phyloP scores from a whole-genome alignment of 2,797 vertebrate genomes.

The Catamblyrhynchus diadema region DNA sequence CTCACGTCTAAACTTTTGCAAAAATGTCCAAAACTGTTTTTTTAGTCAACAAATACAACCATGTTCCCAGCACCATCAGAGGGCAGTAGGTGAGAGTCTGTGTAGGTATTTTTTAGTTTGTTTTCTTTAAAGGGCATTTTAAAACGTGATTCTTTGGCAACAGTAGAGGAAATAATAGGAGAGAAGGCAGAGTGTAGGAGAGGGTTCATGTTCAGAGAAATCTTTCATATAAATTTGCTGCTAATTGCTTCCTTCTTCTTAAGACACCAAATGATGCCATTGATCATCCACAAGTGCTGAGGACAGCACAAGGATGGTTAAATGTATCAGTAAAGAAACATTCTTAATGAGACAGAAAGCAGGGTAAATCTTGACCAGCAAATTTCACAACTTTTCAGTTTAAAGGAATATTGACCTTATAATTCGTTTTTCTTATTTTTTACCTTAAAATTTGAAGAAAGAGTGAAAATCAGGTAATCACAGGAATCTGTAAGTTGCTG shows the following conservation, averaged over 20 bases:
- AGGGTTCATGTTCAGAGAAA: slow-evolving; percentile 23
- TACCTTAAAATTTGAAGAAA: background rate
- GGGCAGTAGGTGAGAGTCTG: background rate
- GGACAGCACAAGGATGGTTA: slow-evolving; percentile 47
- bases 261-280: slow-evolving; percentile 58
- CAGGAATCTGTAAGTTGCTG: background rate
- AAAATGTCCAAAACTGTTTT: background rate
- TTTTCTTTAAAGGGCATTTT: slow-evolving; percentile 1
- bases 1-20: background rate
- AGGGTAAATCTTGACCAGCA: slow-evolving; percentile 22
- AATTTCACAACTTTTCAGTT: slow-evolving; percentile 27
- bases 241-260: slow-evolving; percentile 67
- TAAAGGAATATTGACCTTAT: slow-evolving; percentile 34
- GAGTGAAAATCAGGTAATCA: background rate
- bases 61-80: background rate
- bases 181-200: background rate
- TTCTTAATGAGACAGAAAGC: slow-evolving; percentile 65
- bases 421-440: background rate
- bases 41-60: background rate
- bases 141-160: background rate
- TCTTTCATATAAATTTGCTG: slow-evolving; percentile 61
- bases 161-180: slow-evolving; percentile 23
- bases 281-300: slow-evolving; percentile 61
- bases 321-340: slow-evolving; percentile 53
- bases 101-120: background rate